Evolutionary conservation across 2,113 vertebrate genomes (phyloP), one percentile per base, ranked within the genome.

Genomic region (Dolichallabes microphthalmus): DNA sequence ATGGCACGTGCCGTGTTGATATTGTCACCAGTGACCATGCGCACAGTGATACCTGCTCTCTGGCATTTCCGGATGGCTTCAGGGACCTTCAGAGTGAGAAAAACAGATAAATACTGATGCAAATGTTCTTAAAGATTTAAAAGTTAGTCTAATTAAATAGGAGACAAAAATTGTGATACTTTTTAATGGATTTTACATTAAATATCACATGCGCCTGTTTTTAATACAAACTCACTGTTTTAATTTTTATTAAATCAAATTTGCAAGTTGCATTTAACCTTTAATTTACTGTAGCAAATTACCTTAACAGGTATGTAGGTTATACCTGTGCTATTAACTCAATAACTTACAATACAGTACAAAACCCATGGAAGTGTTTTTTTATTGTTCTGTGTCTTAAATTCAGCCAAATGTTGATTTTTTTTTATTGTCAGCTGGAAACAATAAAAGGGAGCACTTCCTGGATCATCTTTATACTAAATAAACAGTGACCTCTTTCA

Each of bases 21-120:
- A 91, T 97, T 97, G 90, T 97, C 97, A 0, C 97, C 97, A 0
- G 96, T 97, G 86, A 97, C 97, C 97, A 97, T 97, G 73, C 96
- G 95, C 73, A 97, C 97, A 0, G 96, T 97, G 91, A 97, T 97
- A 83, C 97, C 97, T 0, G 97, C 97, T 15, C 95, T 96, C 89
- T 97, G 97, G 91, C 97, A 97, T 91, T 96, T 97, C 25, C 92
- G 94, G 86, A 97, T 97, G 80, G 97, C 97, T 0, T 97, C 97
- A 0, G 97, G 97, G 55, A 97, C 97, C 97, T 97, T 78, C 4
- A 13, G 74, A 32, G 32, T 20, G 63, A 61, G 84, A 39, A n/a
- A 86, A 27, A 84, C 11, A 69, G 13, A 71, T 58, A 15, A 57
- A 35, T 35, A 53, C 20, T 20, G 3, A 4, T n/a, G 7, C 12